Evolutionary conservation across 1,140 invertebrate genomes (phyloP).

Genomic region (Solen grandis): DNA sequence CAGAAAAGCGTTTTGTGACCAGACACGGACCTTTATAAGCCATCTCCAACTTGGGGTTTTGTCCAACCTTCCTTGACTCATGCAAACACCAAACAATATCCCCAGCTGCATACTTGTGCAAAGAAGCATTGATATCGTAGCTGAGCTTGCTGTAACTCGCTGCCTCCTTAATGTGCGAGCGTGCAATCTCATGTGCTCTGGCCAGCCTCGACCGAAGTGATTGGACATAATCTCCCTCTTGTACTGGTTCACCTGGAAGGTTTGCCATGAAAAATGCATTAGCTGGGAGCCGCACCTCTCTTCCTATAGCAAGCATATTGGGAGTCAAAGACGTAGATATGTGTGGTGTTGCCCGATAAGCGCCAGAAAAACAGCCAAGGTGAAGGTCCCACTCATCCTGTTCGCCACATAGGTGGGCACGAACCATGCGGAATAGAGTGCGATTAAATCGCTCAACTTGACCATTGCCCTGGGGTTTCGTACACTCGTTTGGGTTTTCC

Average conservation of each 20-base stretch:
- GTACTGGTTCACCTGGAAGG: background rate
- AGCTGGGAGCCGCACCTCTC: conserved; percentile 15
- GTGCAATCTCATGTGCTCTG: background rate
- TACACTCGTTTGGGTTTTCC: conserved; percentile 12
- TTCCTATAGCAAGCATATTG: conserved; percentile 8
- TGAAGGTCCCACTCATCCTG: conserved; percentile 40
- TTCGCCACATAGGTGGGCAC: conserved; percentile 16
- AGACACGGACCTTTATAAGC: background rate
- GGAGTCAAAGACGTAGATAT: conserved; percentile 19
- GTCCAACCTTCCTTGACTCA: background rate
- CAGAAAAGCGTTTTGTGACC: background rate
- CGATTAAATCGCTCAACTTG: conserved; percentile 6
- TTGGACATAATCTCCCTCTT: conserved; percentile 24
- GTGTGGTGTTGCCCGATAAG: conserved; percentile 26
- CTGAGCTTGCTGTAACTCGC: background rate
- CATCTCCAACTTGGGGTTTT: background rate
- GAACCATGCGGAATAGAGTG: conserved; percentile 27
- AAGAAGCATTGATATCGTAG: background rate
- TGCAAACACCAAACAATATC: background rate
- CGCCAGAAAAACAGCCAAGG: conserved; percentile 26
- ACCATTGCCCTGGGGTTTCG: conserved; percentile 8
- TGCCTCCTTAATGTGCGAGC: background rate
- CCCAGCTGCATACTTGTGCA: background rate
- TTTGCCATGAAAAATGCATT: background rate
- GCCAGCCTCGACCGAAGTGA: background rate